These are phyloP conservation scores for Brachyhypopomus occidentalis DNA, from an alignment of 2,113 vertebrate genomes.

Conservation along the genomic window DNA sequence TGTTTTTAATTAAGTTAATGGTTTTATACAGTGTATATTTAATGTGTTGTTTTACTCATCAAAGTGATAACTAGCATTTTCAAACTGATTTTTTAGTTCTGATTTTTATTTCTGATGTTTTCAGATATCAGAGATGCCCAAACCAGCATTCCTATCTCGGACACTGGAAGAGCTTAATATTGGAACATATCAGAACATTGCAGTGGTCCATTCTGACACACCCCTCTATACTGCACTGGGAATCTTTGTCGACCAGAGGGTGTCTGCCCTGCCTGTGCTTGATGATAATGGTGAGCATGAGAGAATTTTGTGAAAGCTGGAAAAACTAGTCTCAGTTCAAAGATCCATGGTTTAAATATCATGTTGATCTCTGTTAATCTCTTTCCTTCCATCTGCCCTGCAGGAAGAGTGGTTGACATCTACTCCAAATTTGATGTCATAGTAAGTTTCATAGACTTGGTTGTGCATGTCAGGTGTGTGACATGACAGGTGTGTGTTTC, in stretches of 20 bases:
- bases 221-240: conserved; percentile 93
- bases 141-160: conserved; percentile 85
- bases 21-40: too few species aligned
- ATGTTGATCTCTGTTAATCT: background rate
- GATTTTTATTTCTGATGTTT: conserved; percentile 30
- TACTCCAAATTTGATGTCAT: conserved; percentile 99
- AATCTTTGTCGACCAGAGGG: conserved; percentile 95
- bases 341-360: background rate
- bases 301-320: background rate
- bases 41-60: too few species aligned
- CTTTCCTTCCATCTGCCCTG: conserved; percentile 35
- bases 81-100: background rate
- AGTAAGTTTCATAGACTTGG: conserved; percentile 78
- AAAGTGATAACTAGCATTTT: background rate
- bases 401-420: conserved; percentile 94
- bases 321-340: background rate
- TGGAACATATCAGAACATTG: conserved; percentile 91
- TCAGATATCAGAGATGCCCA: conserved; percentile 95
- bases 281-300: conserved; percentile 85
- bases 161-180: conserved; percentile 88
- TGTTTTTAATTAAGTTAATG: too few species aligned
- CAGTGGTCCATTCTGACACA: conserved; percentile 86
- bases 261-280: conserved; percentile 91
- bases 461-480: background rate
- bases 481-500: background rate